Base-by-base conservation (phyloP, 2,888 invertebrate genomes). In the Brachyopa scutellaris region DNA sequence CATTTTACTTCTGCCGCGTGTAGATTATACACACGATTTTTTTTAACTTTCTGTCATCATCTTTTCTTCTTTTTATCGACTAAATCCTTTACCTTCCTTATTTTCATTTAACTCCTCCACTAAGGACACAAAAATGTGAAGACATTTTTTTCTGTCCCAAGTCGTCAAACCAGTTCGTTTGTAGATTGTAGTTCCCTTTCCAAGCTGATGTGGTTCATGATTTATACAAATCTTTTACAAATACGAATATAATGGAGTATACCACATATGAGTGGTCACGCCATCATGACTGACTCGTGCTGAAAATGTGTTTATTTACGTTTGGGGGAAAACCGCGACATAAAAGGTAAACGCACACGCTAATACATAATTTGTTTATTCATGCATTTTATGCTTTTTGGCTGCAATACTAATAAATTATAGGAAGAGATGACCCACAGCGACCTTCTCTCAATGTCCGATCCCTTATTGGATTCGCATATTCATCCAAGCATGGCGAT, bases 401-500 rank as follows among this genome's bases (percentile, higher is more conserved):
- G 17, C 19, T 21, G 45, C 51, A 57, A 57, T 53, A 74, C 57
- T 59, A 80, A 80, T 80, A 80, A 76, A 76, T 80, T 70, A 76
- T 36, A 21, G 29, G 17, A 21, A 64, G 67, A 57, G 69, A 53
- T 80, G 80, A 76, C 62, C 80, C 76, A 53, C 49, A 70, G 70
- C 76, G 76, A 69, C 62, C 74, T 9, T 26, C 15, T 47, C 55
- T 23, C 17, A 7, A 19, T 2, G 15, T 45, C 64, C 57, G 33
- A 57, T 29, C 31, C 67, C 33, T 67, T 55, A 31, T 49, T 15
- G 45, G 6, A 45, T 13, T 59, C 2, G 8, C 55, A n/a, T n/a
- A 42, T 11, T 33, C 57, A 59, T 31, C 40, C 74, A 70, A 61
- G 69, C 76, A 38, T 69, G 29, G 6, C 57, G 23, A 76, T 59